Evolutionary conservation across 2,797 vertebrate genomes (phyloP), one percentile per base, ranked within the genome.

Genomic region (Channa striata): DNA sequence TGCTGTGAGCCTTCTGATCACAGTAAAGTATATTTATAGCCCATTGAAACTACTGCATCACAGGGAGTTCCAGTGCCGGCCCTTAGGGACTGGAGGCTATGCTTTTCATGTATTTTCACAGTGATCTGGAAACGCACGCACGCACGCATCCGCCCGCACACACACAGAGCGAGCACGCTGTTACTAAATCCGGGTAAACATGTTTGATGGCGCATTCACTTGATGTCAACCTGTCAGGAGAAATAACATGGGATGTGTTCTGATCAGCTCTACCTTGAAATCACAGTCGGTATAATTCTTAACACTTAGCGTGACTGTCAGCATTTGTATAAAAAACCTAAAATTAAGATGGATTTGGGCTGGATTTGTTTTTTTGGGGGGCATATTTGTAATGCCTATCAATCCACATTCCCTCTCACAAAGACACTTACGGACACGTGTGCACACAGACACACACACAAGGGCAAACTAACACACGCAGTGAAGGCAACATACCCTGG

Each of bases 401-500:
- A 68, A 19, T 57, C 40, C 56, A 46, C 48, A 20, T 13, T 25
- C 25, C 42, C n/a, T 5, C 34, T 8, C 16, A 25, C 57, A 8
- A 17, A 46, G 47, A 68, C 39, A 34, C 8, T n/a, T n/a, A n/a
- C n/a, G n/a, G n/a, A n/a, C n/a, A n/a, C n/a, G n/a, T n/a, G n/a
- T n/a, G 23, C 9, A 36, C 8, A 60, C 42, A 16, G 6, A 48
- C 8, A 56, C 37, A 49, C 16, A 43, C 19, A 46, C 20, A 40
- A n/a, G 44, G 42, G 50, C 43, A 67, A 11, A 68, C 36, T 21
- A 40, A 64, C 63, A 67, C 62, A 23, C 33, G 39, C 11, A 66
- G 48, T 11, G 60, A 53, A 54, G 23, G 20, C 69, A 17, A 87
- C 90, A 0, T 87, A 99, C 98, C 93, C 98, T 94, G 90, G 98